Evolutionary conservation across 2,888 invertebrate genomes (phyloP), one percentile per base, ranked within the genome.

Genomic region (Caenorhabditis macrosperma): DNA sequence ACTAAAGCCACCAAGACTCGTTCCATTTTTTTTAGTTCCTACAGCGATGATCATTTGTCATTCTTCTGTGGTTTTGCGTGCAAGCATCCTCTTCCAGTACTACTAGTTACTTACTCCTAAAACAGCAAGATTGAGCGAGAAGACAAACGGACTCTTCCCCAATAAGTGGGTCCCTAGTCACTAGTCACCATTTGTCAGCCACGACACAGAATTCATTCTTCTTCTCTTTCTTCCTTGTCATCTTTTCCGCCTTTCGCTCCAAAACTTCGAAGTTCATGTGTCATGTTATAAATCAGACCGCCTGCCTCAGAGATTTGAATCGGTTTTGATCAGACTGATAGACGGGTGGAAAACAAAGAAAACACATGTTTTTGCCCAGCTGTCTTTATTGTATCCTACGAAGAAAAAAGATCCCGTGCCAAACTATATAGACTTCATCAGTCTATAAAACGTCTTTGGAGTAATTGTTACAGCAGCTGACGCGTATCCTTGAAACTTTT

Each of bases 161-260:
- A 71, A 71, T 71, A 55, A 71, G 71, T 71, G 71, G 63, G 64
- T 64, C 72, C 72, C 72, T 28, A 64, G 63, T 64, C 38, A 38
- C 38, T 38, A 38, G 57, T 64, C 64, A 50, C 74, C 50, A 64
- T 74, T 66, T 66, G 63, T 74, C 64, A 74, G 26, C 50, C 48
- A 35, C 48, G 17, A 63, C 46, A 72, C 63, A 24, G 30, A 74
- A 64, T 66, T 74, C 74, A 74, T 76, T 76, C 30, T 60, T 63
- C 57, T 76, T 35, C 30, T 60, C 57, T 48, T 76, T 35, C 59
- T 48, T 57, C 26, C 48, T 61, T 15, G 10, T n/a, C 17, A 15
- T 28, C 17, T 30, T 48, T 30, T 46, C 30, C 30, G n/a, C 22
- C 20, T n/a, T 54, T 24, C 28, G 12, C 20, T 26, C 35, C 38